Evolutionary conservation across 2,888 invertebrate species (phyloP).

Genomic region (Rhagonycha fulva): DNA sequence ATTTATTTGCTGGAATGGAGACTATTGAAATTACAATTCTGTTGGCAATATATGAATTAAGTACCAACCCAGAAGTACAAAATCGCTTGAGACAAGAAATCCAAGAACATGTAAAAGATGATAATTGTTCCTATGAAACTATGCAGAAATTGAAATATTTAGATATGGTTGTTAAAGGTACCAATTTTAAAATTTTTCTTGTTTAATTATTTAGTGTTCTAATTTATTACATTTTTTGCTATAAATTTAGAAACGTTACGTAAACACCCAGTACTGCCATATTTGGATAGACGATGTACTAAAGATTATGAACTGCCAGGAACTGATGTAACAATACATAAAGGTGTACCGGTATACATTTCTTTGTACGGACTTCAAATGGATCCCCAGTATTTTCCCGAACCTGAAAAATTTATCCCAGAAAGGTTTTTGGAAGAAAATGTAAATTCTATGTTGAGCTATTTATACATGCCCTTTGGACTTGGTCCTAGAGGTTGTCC

Average conservation of each 20-base stretch:
- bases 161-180: constrained; percentile 57
- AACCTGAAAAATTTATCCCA: constrained; percentile 52
- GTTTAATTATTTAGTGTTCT: not conserved
- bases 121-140: constrained; percentile 53
- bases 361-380: constrained; percentile 48
- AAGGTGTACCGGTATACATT: constrained; percentile 48
- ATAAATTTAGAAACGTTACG: constrained; percentile 53
- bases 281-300: constrained; percentile 43
- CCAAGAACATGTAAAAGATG: constrained; percentile 40
- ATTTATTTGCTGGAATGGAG: constrained; percentile 60
- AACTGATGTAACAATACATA: constrained; percentile 41
- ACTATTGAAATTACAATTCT: constrained; percentile 57
- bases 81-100: constrained; percentile 56
- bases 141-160: constrained; percentile 58
- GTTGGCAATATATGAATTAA: constrained; percentile 55
- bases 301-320: constrained; percentile 43
- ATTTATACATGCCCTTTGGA: constrained; percentile 38
- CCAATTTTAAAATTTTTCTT: constrained; percentile 20
- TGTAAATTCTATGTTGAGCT: constrained; percentile 11
- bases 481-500: constrained; percentile 36
- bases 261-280: constrained; percentile 50
- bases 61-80: constrained; percentile 55
- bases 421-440: constrained; percentile 48
- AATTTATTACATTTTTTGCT: not conserved
- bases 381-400: constrained; percentile 48